These are phyloP conservation scores for Chromobotia macracanthus DNA, from an alignment of 2,797 vertebrate species.

Conservation along the genomic window DNA sequence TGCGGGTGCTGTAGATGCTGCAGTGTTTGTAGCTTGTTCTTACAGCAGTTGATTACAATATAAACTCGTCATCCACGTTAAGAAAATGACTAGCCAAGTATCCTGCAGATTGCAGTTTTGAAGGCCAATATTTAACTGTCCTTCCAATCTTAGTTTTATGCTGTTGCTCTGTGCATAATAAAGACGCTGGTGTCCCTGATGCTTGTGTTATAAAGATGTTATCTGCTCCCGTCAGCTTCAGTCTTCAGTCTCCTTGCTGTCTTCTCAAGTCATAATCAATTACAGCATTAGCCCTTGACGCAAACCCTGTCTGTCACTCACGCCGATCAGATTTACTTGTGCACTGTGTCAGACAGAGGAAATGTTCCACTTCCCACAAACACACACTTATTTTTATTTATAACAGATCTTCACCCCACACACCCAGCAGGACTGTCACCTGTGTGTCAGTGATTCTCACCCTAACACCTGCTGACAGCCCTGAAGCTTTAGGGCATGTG, in stretches of 20 bases:
- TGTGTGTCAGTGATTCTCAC: conserved; percentile 13
- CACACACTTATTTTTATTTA: conserved; percentile 66
- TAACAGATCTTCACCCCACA: conserved; percentile 55
- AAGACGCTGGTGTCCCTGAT: neutral
- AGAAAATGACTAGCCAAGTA: no score
- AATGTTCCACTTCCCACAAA: conserved; percentile 26
- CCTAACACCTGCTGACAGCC: conserved; percentile 25
- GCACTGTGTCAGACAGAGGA: conserved; percentile 54
- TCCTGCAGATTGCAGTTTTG: no score
- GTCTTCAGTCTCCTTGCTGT: conserved; percentile 26
- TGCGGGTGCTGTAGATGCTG: no score
- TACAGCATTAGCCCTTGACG: conserved; percentile 52
- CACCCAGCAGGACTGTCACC: conserved; percentile 25
- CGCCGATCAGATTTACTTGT: conserved; percentile 55
- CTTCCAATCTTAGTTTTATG: neutral
- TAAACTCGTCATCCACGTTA: no score
- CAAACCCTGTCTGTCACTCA: conserved; percentile 41
- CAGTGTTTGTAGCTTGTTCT: no score
- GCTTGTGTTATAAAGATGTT: neutral
- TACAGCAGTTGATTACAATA: no score
- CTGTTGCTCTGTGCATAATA: neutral
- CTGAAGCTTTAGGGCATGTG: conserved; percentile 4
- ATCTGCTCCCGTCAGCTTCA: neutral
- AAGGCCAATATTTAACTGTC: neutral
- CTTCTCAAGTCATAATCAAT: conserved; percentile 52